phyloP scores from a whole-genome alignment of 2,797 vertebrate species.

The Halcyon smyrnensis region DNA sequence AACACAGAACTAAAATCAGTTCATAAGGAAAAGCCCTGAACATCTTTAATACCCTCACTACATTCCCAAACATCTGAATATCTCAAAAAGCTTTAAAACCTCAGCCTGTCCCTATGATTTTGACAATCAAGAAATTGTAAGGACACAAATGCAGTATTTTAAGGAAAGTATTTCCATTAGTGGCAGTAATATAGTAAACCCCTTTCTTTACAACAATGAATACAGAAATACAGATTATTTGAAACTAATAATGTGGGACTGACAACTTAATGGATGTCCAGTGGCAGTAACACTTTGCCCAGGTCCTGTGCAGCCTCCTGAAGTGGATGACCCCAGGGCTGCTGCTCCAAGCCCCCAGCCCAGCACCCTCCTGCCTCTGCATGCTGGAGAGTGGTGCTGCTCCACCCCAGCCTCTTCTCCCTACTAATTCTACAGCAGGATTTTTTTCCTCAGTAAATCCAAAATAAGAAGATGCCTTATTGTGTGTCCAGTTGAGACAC shows the following conservation, averaged over 20 bases:
- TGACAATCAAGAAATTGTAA: not conserved
- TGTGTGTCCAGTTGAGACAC: not conserved
- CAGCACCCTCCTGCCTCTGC: rapidly evolving
- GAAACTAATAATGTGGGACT: rapidly evolving
- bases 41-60: not conserved
- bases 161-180: not conserved
- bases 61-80: not conserved
- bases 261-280: not conserved
- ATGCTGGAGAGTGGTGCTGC: not conserved
- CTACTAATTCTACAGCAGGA: rapidly evolving
- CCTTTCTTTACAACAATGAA: not conserved
- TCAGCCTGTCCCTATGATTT: not conserved
- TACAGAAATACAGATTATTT: not conserved
- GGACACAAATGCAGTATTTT: not conserved
- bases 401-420: not conserved
- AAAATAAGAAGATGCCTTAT: not conserved
- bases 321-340: not conserved
- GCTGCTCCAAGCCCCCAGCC: not conserved
- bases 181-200: not conserved
- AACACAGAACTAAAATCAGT: not conserved
- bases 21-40: not conserved
- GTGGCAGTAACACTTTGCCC: not conserved
- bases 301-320: not conserved
- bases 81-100: not conserved
- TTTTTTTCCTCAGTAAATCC: not conserved